These are phyloP conservation scores for Sinelater perroti DNA, from an alignment of 2,888 invertebrate species.

Conservation along the genomic window DNA sequence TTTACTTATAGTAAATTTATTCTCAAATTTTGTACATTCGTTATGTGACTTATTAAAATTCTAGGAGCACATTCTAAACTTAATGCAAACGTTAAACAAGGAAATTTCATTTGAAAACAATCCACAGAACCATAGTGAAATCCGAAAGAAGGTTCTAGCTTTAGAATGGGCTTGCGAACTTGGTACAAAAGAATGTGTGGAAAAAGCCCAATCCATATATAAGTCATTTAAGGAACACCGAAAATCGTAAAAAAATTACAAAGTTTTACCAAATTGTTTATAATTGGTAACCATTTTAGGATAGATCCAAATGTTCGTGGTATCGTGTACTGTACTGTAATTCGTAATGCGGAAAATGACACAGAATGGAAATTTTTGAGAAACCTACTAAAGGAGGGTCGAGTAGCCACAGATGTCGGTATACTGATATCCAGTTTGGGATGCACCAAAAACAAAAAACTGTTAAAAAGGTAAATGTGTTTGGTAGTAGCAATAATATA, in stretches of 20 bases:
- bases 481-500: too few relatives aligned
- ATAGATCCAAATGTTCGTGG: slow-evolving; percentile 72
- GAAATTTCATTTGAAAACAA: too few relatives aligned
- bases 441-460: slow-evolving; percentile 67
- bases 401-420: slow-evolving; percentile 75
- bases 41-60: too few relatives aligned
- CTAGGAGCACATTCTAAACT: too few relatives aligned
- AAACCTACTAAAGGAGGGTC: slow-evolving; percentile 64
- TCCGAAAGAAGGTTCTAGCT: slow-evolving; percentile 68
- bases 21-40: too few relatives aligned
- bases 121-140: slow-evolving; percentile 60
- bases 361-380: slow-evolving; percentile 73
- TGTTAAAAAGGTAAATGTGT: slow-evolving; percentile 69
- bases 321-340: slow-evolving; percentile 78
- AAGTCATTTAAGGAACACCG: too few relatives aligned
- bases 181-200: slow-evolving; percentile 67
- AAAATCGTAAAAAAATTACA: too few relatives aligned
- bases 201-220: slow-evolving; percentile 60
- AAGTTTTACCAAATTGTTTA: too few relatives aligned
- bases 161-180: slow-evolving; percentile 72
- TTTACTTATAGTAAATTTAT: too few relatives aligned
- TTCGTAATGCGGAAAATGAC: slow-evolving; percentile 64
- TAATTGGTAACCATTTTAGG: too few relatives aligned
- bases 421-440: slow-evolving; percentile 72
- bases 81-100: slow-evolving; percentile 39